phyloP scores from a whole-genome alignment of 2,888 invertebrate genomes.

The Sicus ferrugineus region DNA sequence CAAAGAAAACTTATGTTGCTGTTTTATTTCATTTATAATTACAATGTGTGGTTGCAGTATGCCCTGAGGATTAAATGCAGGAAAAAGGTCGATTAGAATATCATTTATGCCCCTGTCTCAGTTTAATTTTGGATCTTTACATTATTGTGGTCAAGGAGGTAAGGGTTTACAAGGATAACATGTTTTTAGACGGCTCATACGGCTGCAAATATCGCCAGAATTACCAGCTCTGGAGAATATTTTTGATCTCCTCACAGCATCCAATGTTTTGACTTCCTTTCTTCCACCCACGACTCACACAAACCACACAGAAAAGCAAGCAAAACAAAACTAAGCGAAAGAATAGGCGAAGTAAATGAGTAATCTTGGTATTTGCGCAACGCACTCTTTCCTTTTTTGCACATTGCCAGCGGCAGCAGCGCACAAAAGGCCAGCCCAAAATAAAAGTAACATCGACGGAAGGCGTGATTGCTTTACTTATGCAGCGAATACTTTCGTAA shows the following conservation, averaged over 20 bases:
- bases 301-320: slow-evolving; percentile 14
- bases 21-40: too few relatives aligned
- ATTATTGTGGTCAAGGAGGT: too few relatives aligned
- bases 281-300: slow-evolving; percentile 1
- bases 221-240: too few relatives aligned
- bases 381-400: slow-evolving; percentile 49
- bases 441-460: slow-evolving; percentile 18
- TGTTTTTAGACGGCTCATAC: too few relatives aligned
- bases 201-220: too few relatives aligned
- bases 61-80: too few relatives aligned
- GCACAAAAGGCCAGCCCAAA: slow-evolving; percentile 34
- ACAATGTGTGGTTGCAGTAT: too few relatives aligned
- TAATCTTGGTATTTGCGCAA: slow-evolving; percentile 49
- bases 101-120: too few relatives aligned
- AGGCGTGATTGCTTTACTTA: slow-evolving; percentile 10
- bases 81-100: too few relatives aligned
- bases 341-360: slow-evolving; percentile 43
- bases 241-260: background rate
- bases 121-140: too few relatives aligned
- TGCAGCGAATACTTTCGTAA: slow-evolving; percentile 27
- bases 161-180: too few relatives aligned
- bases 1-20: too few relatives aligned
- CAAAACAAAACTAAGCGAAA: slow-evolving; percentile 38
- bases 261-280: background rate
- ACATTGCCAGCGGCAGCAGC: slow-evolving; percentile 40